These are phyloP conservation scores for Lichenostomus cassidix DNA, from an alignment of 2,113 vertebrate genomes.

Conservation along the genomic window DNA sequence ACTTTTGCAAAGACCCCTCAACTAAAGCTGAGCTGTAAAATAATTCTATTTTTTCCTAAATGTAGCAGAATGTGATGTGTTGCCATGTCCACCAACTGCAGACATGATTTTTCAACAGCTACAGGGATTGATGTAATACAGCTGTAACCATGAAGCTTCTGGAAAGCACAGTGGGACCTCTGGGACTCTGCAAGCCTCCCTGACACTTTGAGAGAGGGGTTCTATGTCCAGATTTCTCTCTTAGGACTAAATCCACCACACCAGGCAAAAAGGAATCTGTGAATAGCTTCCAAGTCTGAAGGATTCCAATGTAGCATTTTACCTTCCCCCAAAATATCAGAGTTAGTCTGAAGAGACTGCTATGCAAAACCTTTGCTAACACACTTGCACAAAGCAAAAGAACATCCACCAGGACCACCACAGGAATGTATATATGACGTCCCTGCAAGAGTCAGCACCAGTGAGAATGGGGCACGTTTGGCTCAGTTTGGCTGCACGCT, in stretches of 20 bases:
- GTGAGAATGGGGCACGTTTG: neutral
- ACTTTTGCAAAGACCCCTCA: neutral
- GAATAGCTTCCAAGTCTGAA: neutral
- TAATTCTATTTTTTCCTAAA: neutral
- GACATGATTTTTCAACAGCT: constrained; percentile 12
- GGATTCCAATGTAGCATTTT: neutral
- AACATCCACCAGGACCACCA: neutral
- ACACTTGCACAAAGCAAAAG: neutral
- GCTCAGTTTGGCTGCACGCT: neutral
- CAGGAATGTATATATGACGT: neutral
- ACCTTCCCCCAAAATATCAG: neutral
- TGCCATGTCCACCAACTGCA: neutral
- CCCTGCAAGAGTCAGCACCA: neutral
- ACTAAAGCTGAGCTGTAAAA: neutral
- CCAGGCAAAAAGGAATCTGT: neutral
- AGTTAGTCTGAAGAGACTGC: neutral
- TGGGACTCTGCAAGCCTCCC: neutral
- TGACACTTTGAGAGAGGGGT: neutral
- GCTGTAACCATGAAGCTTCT: neutral
- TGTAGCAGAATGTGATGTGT: neutral
- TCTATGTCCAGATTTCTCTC: neutral
- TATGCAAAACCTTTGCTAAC: neutral
- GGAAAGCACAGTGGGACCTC: neutral
- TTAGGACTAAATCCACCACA: neutral
- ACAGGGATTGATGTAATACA: neutral